A percentile compares a stretch with the other conserved stretches of the same genome.
These are phyloP conservation scores for Polypedilum vanderplanki DNA, from an alignment of 1,140 invertebrate species.

Conservation along the genomic window DNA sequence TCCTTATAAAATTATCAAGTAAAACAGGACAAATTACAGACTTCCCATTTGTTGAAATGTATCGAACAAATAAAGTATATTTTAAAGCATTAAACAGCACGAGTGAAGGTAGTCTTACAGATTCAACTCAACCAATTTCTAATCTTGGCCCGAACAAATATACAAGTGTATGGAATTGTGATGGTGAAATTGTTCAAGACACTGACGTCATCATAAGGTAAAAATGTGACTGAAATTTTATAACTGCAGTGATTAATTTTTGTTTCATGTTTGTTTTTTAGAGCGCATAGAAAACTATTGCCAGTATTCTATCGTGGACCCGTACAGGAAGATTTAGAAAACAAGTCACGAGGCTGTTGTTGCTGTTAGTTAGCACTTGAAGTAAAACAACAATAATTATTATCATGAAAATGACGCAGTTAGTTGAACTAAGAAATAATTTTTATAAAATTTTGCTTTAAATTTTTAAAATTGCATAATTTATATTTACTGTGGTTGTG, in stretches of 20 bases:
- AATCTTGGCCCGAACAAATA: conserved; percentile 30
- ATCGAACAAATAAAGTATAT: conserved; percentile 65
- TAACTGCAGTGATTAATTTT: neutral
- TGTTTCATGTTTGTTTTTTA: conserved; percentile 32
- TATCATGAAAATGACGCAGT: too few relatives aligned
- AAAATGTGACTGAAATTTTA: conserved; percentile 29
- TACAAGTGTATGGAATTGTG: conserved; percentile 75
- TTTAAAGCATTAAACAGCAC: conserved; percentile 51
- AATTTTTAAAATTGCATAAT: too few relatives aligned
- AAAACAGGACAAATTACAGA: conserved; percentile 57
- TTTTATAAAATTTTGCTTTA: too few relatives aligned
- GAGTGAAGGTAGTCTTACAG: conserved; percentile 38
- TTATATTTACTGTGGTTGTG: too few relatives aligned
- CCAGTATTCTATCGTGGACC: conserved; percentile 50
- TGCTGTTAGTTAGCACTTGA: neutral
- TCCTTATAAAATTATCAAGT: conserved; percentile 56
- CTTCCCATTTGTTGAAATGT: conserved; percentile 70
- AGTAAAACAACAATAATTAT: too few relatives aligned
- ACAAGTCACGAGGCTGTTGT: neutral
- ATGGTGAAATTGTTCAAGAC: conserved; percentile 69
- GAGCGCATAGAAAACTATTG: conserved; percentile 50
- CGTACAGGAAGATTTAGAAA: neutral
- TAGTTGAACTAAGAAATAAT: too few relatives aligned
- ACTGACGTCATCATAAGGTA: conserved; percentile 64
- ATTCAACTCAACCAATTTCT: conserved; percentile 38